Evolutionary conservation across 2,888 invertebrate species (phyloP).

Genomic region (Glyphotaelius pellucidus): DNA sequence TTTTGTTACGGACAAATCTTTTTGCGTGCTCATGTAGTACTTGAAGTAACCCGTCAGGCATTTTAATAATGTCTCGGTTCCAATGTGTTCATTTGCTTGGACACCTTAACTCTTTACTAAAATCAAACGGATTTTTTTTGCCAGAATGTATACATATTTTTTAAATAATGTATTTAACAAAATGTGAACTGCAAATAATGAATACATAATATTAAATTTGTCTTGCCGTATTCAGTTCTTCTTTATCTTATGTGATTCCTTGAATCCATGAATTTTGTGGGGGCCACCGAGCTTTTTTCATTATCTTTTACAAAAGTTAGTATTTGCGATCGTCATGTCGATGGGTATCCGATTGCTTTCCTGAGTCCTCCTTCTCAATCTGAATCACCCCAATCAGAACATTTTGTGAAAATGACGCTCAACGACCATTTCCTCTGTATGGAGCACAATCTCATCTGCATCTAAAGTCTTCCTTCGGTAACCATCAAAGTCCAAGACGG

Average conservation of each 20-base stretch:
- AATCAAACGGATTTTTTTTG: no score
- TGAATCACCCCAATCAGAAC: not conserved
- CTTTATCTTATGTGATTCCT: not conserved
- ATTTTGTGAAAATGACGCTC: not conserved
- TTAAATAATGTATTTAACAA: no score
- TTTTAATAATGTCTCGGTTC: no score
- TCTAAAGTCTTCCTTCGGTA: not conserved
- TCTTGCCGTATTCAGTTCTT: not conserved
- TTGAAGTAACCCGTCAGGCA: no score
- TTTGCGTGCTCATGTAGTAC: no score
- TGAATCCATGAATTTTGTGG: not conserved
- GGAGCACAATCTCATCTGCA: not conserved
- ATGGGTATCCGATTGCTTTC: not conserved
- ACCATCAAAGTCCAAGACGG: not conserved
- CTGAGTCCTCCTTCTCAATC: not conserved
- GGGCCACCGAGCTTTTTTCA: not conserved
- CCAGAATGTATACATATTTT: no score
- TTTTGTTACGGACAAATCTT: no score
- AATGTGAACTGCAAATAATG: no score
- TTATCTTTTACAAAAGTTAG: not conserved
- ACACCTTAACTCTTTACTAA: no score
- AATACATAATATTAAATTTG: no score
- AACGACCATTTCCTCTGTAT: not conserved
- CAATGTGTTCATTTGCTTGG: no score
- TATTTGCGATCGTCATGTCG: no score